Conservation (phyloP, 2,888 invertebrate genomes). For the Orthonychiurus folsomi region DNA sequence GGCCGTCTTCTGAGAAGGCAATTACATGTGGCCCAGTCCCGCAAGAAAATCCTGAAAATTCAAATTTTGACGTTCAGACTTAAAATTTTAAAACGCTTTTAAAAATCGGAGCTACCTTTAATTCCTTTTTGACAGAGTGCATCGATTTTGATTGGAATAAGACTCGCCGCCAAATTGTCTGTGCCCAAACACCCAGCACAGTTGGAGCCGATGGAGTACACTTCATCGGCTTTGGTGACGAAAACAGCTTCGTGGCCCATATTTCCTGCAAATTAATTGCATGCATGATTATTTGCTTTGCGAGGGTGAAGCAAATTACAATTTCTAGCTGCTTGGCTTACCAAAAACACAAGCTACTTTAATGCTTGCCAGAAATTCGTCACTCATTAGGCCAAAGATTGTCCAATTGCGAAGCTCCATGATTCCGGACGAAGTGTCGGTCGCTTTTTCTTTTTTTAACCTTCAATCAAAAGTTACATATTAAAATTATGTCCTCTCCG, state of each 20-base stretch:
- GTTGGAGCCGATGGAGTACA: slow-evolving; percentile 53
- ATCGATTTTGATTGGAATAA: slow-evolving; percentile 50
- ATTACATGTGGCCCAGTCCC: slow-evolving; percentile 55
- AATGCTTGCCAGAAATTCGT: slow-evolving; percentile 48
- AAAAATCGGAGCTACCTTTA: slow-evolving; percentile 46
- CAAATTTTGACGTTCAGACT: background rate
- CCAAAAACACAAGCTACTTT: slow-evolving; percentile 52
- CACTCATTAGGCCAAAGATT: slow-evolving; percentile 50
- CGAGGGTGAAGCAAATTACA: background rate
- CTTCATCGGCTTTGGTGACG: slow-evolving; percentile 52
- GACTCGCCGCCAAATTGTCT: slow-evolving; percentile 49
- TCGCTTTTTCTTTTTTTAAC: too few species aligned
- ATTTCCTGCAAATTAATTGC: slow-evolving; percentile 44
- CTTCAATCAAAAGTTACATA: too few species aligned
- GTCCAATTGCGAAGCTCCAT: slow-evolving; percentile 52
- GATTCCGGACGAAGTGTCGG: too few species aligned
- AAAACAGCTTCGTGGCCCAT: slow-evolving; percentile 54
- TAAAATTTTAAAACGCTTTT: background rate
- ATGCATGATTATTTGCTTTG: background rate
- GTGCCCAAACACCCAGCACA: slow-evolving; percentile 52
- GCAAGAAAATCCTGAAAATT: slow-evolving; percentile 47
- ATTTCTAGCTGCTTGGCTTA: slow-evolving; percentile 37
- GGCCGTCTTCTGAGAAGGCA: slow-evolving; percentile 50
- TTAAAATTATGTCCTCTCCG: too few species aligned
- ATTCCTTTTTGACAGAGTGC: slow-evolving; percentile 49